phyloP scores from a whole-genome alignment of 2,797 vertebrate species.

The Phalanger gymnotis region DNA sequence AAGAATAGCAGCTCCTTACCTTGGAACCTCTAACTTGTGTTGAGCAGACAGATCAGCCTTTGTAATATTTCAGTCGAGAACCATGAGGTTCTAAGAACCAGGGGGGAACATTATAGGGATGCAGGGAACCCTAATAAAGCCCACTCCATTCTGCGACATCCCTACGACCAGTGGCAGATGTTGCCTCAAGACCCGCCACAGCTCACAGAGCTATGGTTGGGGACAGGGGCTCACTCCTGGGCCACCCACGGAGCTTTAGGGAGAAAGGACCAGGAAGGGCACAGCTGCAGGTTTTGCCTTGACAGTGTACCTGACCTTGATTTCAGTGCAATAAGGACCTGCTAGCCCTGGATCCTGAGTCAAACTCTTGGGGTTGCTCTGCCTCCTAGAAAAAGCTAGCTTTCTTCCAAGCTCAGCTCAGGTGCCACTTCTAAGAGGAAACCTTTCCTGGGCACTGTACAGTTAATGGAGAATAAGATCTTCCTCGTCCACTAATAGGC shows the following conservation, averaged over 20 bases:
- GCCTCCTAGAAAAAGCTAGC: neutral
- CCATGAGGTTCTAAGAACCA: constrained; percentile 31
- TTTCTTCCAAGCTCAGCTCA: neutral
- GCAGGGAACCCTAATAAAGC: neutral
- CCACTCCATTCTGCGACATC: neutral
- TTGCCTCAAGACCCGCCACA: neutral
- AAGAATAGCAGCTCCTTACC: constrained; percentile 8
- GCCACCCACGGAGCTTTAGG: neutral
- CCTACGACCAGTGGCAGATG: neutral
- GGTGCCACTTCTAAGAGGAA: neutral
- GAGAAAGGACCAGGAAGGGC: neutral
- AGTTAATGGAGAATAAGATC: too few species aligned
- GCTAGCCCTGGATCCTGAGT: neutral
- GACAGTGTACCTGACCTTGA: neutral
- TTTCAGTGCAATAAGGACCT: neutral
- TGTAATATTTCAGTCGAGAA: constrained; percentile 66
- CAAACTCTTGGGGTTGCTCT: neutral
- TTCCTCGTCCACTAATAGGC: too few species aligned
- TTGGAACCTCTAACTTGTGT: constrained; percentile 21
- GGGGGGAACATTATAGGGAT: constrained; percentile 9
- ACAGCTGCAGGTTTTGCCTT: neutral
- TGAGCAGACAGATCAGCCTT: constrained; percentile 48
- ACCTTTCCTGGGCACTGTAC: too few species aligned
- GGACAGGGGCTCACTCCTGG: neutral
- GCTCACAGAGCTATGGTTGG: neutral